A percentile compares a stretch with the other conserved stretches of the same genome.
phyloP scores from a whole-genome alignment of 2,113 vertebrate species.

The Centropristis striata region DNA sequence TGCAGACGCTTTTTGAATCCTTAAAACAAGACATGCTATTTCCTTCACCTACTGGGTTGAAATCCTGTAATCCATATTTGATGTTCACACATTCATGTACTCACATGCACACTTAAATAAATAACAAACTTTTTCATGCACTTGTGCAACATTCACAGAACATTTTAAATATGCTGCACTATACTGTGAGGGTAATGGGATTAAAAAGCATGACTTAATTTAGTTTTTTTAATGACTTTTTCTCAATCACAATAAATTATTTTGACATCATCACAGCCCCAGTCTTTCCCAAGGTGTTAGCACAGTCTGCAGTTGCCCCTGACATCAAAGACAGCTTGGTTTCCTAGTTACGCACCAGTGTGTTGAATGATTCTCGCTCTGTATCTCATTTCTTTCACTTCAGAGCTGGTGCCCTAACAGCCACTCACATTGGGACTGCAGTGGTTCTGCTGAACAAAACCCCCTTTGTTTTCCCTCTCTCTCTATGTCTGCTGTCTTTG shows the following conservation, averaged over 20 bases:
- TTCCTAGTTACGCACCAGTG: constrained; percentile 69
- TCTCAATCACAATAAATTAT: background rate
- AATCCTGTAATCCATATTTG: constrained; percentile 7
- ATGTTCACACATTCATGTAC: constrained; percentile 16
- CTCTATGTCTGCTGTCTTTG: constrained; percentile 54
- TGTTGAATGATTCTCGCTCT: constrained; percentile 71
- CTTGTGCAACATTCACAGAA: constrained; percentile 14
- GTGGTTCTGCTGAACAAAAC: constrained; percentile 73
- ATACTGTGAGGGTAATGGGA: background rate
- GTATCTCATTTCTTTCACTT: constrained; percentile 78
- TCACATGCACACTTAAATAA: background rate
- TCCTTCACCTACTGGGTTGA: constrained; percentile 5
- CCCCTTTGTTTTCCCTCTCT: constrained; percentile 63
- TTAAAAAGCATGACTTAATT: constrained; percentile 23
- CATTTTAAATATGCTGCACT: constrained; percentile 4
- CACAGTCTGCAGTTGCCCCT: constrained; percentile 38
- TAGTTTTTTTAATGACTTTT: constrained; percentile 8
- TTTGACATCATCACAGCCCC: constrained; percentile 13
- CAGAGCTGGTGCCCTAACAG: constrained; percentile 70
- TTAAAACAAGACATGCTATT: constrained; percentile 31
- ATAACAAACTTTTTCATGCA: constrained; percentile 16
- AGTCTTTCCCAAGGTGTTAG: constrained; percentile 39
- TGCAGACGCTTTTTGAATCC: constrained; percentile 10
- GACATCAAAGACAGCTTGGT: constrained; percentile 69
- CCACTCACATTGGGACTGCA: constrained; percentile 70